phyloP scores from a whole-genome alignment of 1,140 invertebrate species.

The Brachionus sp. region DNA sequence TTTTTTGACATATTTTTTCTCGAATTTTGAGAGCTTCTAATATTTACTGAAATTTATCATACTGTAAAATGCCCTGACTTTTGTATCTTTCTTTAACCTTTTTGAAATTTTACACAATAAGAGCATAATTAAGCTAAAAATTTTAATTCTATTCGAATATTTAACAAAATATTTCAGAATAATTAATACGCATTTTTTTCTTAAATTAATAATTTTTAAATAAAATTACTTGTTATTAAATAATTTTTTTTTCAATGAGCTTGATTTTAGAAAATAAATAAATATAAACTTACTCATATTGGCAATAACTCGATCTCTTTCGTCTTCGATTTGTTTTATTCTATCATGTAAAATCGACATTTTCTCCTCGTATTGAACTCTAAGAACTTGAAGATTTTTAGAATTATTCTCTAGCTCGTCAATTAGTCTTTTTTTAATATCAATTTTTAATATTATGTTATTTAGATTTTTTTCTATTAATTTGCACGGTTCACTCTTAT shows the following conservation, averaged over 20 bases:
- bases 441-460: conserved; percentile 41
- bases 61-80: too few species aligned
- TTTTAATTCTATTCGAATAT: too few species aligned
- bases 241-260: not conserved
- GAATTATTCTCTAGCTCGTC: conserved; percentile 46
- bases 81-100: too few species aligned
- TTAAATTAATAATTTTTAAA: not conserved
- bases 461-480: conserved; percentile 40
- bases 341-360: conserved; percentile 74
- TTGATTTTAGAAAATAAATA: not conserved
- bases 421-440: conserved; percentile 46
- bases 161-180: too few species aligned
- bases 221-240: not conserved
- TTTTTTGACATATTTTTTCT: not conserved
- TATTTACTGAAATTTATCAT: too few species aligned
- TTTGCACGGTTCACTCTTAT: conserved; percentile 3
- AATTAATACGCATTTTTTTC: too few species aligned
- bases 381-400: not conserved
- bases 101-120: too few species aligned
- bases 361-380: conserved; percentile 88
- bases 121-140: too few species aligned
- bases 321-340: conserved; percentile 64
- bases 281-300: conserved; percentile 62
- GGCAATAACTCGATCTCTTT: conserved; percentile 83
- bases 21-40: too few species aligned